A percentile compares a stretch with the other conserved stretches of the same genome.
Evolutionary conservation across 2,113 vertebrate genomes (phyloP).

Genomic region (Onychostruthus taczanowskii): DNA sequence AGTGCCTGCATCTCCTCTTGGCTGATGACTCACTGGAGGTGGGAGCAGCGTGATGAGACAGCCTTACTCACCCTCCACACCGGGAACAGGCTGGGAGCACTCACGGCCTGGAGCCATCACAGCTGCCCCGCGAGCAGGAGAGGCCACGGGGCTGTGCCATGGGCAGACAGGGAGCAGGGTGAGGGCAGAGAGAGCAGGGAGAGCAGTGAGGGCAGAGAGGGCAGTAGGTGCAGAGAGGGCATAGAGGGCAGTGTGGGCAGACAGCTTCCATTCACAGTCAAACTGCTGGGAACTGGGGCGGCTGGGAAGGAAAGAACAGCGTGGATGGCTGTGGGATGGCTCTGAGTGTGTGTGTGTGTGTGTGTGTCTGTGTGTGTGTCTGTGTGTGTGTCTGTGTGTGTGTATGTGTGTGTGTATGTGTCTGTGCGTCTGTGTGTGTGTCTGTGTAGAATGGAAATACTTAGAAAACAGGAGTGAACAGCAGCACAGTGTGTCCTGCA

Average conservation of each 20-base stretch:
- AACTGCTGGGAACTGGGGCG: not conserved
- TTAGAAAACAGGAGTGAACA: not conserved
- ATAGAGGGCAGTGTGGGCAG: not conserved
- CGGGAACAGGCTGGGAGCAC: not conserved
- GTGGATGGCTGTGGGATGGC: accelerated
- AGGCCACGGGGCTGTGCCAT: not conserved
- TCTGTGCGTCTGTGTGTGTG: not conserved
- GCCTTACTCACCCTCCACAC: not conserved
- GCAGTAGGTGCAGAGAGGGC: not conserved
- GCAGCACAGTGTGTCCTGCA: not conserved
- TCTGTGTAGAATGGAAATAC: accelerated
- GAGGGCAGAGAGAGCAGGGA: not conserved
- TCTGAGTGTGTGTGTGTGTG: not conserved
- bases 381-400: not conserved
- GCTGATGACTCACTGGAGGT: not conserved
- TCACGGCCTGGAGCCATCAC: accelerated
- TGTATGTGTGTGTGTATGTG: no score
- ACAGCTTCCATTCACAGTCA: not conserved
- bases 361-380: not conserved
- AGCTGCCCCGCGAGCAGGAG: not conserved
- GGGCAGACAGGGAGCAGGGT: not conserved
- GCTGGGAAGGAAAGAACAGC: accelerated
- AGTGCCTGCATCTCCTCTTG: not conserved
- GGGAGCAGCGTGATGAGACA: not conserved
- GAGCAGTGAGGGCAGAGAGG: not conserved